Evolutionary conservation across 1,140 invertebrate species (phyloP).

Genomic region (Adoxophyes honmai): DNA sequence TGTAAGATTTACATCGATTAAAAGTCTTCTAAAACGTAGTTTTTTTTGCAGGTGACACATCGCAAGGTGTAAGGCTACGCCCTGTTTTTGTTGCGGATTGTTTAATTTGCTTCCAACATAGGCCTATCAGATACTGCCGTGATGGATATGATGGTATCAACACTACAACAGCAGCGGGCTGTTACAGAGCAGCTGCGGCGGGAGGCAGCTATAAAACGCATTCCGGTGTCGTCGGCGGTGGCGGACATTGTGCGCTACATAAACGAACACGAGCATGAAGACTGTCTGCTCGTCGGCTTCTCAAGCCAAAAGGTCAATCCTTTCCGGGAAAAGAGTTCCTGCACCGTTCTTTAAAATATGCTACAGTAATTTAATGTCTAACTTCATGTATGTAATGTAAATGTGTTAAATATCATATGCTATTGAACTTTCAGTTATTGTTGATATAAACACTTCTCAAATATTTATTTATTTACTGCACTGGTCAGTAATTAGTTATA

Average conservation of each 20-base stretch:
- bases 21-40: background rate
- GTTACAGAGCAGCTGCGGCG: slow-evolving; percentile 95
- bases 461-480: background rate
- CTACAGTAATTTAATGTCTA: slow-evolving; percentile 6
- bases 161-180: slow-evolving; percentile 93
- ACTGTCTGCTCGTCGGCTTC: slow-evolving; percentile 96
- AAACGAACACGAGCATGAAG: slow-evolving; percentile 94
- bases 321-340: slow-evolving; percentile 97
- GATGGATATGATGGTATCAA: slow-evolving; percentile 94
- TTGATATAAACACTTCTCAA: background rate
- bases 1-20: background rate
- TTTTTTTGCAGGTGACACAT: slow-evolving; percentile 28
- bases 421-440: slow-evolving; percentile 2
- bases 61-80: slow-evolving; percentile 53
- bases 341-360: slow-evolving; percentile 85
- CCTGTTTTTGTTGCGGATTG: slow-evolving; percentile 45
- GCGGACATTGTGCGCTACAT: slow-evolving; percentile 96
- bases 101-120: slow-evolving; percentile 77
- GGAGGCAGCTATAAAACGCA: slow-evolving; percentile 93
- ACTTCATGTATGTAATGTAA: slow-evolving; percentile 10
- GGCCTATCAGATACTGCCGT: slow-evolving; percentile 89
- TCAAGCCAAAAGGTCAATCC: slow-evolving; percentile 97
- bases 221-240: slow-evolving; percentile 91
- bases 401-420: background rate
- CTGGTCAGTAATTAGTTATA: background rate